These are phyloP conservation scores for Idaea aversata DNA, from an alignment of 2,888 invertebrate species.

Conservation along the genomic window DNA sequence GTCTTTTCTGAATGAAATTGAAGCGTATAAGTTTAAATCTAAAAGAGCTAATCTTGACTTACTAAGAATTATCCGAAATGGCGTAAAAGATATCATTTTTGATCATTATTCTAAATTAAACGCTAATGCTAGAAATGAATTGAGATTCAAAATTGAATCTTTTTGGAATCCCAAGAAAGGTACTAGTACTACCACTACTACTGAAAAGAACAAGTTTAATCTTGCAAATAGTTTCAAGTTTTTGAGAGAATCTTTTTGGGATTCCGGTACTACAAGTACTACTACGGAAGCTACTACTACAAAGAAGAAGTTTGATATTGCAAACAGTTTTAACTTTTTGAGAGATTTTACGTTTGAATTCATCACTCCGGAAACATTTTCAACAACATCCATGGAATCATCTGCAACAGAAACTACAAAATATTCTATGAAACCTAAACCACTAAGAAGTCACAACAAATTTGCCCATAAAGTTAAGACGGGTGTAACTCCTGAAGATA, in stretches of 20 bases:
- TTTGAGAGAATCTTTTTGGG: not conserved
- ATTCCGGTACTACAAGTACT: too few species aligned
- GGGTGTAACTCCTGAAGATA: too few species aligned
- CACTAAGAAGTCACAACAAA: too few species aligned
- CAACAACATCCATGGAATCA: not conserved
- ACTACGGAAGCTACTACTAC: not conserved
- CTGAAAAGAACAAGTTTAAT: too few species aligned
- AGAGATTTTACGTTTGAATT: not conserved
- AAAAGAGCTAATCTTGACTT: conserved; percentile 32
- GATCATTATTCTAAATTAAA: conserved; percentile 45
- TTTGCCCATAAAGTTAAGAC: too few species aligned
- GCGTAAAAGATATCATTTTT: conserved; percentile 39
- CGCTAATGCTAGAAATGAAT: conserved; percentile 29
- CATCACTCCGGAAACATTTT: not conserved
- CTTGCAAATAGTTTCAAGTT: not conserved
- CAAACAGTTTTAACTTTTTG: not conserved
- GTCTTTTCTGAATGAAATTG: conserved; percentile 34
- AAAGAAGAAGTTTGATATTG: not conserved
- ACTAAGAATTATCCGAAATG: conserved; percentile 32
- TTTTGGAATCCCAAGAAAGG: not conserved
- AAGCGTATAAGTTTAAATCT: conserved; percentile 32
- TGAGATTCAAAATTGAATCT: conserved; percentile 30
- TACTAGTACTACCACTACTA: too few species aligned
- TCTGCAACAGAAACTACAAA: too few species aligned
- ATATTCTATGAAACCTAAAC: too few species aligned